Base-by-base conservation (phyloP, 1,140 invertebrate species). In the Papilio glaucus region DNA sequence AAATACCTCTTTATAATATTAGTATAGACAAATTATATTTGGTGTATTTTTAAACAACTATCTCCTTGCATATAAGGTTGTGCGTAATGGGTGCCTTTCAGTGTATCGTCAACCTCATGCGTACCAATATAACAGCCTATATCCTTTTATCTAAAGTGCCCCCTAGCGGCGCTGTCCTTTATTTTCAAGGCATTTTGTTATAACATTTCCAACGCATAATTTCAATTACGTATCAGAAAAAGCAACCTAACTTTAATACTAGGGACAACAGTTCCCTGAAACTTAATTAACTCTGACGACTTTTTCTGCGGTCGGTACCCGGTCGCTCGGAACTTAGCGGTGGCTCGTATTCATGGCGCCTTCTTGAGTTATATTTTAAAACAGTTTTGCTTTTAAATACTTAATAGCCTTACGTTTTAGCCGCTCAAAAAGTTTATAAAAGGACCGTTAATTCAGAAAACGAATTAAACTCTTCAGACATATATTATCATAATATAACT, bases 331-430 rank as follows among this genome's bases (percentile, higher is more conserved):
- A 57, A 57, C 49, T 57, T 57, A 49, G 49, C 18, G 18, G 21
- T 57, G 8, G 49, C 18, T 21, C 21, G 7, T 49, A 57, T 57
- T 26, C 21, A 57, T 57, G 24, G 24, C 49, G 49, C 21, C 49
- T 57, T 57, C 49, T 57, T 57, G 49, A 57, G 24, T 57, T 57
- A 18, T 24, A 57, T 57, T 57, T 18, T 12, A 57, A 24, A 57
- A 57, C 49, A 12, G 49, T 57, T 57, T 57, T 57, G 21, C 49
- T 57, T 49, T 49, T 49, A 49, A 57, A 57, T 9, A 57, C 49
- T 9, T 57, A 57, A 57, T 24, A 57, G 49, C 21, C 15, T 26
- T 57, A 57, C 29, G 29, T 33, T 33, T 33, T 33, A 57, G 18
- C 21, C 21, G 49, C 49, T 57, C 24, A 24, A 57, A 49, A 57